A percentile compares a stretch with the other conserved stretches of the same genome.
Conservation (phyloP, 2,888 invertebrate genomes). For the Scaptomyza cyrtandrae region DNA sequence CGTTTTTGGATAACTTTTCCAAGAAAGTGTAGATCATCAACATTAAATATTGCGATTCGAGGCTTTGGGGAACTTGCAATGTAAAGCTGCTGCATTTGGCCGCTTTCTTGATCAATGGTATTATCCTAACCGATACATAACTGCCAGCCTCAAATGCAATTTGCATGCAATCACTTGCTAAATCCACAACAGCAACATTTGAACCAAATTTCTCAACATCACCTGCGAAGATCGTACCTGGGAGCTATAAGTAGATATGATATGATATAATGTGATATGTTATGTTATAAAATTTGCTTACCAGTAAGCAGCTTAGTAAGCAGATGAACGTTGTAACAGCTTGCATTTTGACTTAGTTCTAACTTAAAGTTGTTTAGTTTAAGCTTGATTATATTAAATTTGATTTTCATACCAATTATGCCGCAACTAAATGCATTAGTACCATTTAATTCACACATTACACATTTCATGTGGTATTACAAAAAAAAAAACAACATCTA, state of each 20-base stretch:
- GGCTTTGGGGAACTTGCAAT: not conserved
- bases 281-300: not conserved
- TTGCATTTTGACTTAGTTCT: not conserved
- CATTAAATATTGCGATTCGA: not conserved
- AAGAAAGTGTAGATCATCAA: constrained; percentile 4
- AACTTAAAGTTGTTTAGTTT: not conserved
- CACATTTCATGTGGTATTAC: not conserved
- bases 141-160: not conserved
- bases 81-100: not conserved
- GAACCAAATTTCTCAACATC: not conserved
- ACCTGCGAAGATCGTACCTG: not conserved
- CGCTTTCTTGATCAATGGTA: constrained; percentile 1
- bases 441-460: not conserved
- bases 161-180: not conserved
- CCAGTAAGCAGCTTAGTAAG: constrained; percentile 9
- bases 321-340: not conserved
- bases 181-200: not conserved
- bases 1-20: not conserved
- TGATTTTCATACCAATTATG: not conserved
- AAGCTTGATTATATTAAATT: not conserved
- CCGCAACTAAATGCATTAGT: not conserved
- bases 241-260: not conserved
- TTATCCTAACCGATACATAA: not conserved
- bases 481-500: not conserved
- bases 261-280: not conserved